Base-by-base conservation (phyloP, 2,113 vertebrate genomes). In the Gymnorhina tibicen region DNA sequence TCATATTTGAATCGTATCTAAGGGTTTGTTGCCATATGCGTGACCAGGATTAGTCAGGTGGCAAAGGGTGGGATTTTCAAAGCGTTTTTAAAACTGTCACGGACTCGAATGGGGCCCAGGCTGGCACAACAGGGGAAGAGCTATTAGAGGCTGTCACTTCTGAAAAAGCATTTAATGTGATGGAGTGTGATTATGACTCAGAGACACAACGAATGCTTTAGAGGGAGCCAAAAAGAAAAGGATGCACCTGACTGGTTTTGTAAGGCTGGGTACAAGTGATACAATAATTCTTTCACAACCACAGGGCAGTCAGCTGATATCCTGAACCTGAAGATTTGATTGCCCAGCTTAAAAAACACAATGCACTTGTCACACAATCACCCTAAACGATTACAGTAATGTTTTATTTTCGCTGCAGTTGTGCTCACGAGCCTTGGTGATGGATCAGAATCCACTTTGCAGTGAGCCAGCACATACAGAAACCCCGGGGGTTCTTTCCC, bases 261-360 rank as follows among this genome's bases (percentile, higher is more conserved):
- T 86, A 73, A 77, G 68, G 52, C 63, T 70, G 85, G 37, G 70
- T n/a, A n/a, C 37, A n/a, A 62, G 55, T 19, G 63, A 75, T 27
- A 72, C 56, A 94, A 70, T 88, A 44, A 86, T 49, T 86, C 82
- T 93, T 95, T 84, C 90, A 19, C 90, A 95, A 88, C 7, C 44
- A 5, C 59, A 42, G 75, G 56, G 52, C 87, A 64, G 68, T 47
- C 87, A 90, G 85, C 59, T 80, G 67, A 49, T 83, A 83, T 17
- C 82, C 79, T 88, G 82, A 90, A 80, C 70, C 75, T 63, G 32
- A 74, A 55, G n/a, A 70, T 86, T 88, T 80, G 91, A 96, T 90
- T 74, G 70, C 62, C 53, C 52, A 53, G 92, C 59, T 81, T 95
- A 84, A 44, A 50, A 74, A 84, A 16, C 72, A 95, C 90, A 92